Base-by-base conservation (phyloP, 2,113 vertebrate species). In the Varanus salvator region DNA sequence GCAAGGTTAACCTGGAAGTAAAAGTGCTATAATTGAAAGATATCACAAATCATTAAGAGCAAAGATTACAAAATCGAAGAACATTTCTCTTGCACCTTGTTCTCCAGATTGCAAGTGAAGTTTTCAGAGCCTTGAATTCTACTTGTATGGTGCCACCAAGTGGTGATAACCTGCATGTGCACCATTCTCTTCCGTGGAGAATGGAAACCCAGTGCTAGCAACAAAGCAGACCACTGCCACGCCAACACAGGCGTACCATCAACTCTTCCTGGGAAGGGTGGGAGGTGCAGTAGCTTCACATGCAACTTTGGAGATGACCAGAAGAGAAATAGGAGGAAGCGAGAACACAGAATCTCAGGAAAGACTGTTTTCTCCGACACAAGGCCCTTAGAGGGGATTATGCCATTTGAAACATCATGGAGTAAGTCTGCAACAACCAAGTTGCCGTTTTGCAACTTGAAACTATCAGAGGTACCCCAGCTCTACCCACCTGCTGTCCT, bases 91-190 rank as follows among this genome's bases (percentile, higher is more conserved):
- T 77, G 2, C 1, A n/a, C 57, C 0, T 15, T 0, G 0, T n/a
- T 84, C 77, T 38, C 8, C 11, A 0, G 8, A 1, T 11, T 15
- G 11, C 5, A 23, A 6, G 8, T 76, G 60, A n/a, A 0, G 4
- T 50, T 3, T 64, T 82, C 8, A 4, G 85, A 68, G 74, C 0
- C 54, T 83, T 85, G 29, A 96, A 96, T 96, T 90, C 92, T 96
- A 93, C 95, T 95, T 97, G 91, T 95, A 92, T 97, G 95, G 94
- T 96, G 96, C 97, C 97, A 97, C 95, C 97, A 94, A 90, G 96
- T 97, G 97, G 96, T 85, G 93, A 87, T 86, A 96, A 68, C 8
- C 87, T 25, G 88, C 21, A 96, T 89, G 92, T 91, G 85, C 77
- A 69, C 9, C 86, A 72, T 0, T 84, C 44, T 4, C 64, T 38